Conservation (phyloP, 2,888 invertebrate genomes). For the Calameuta pallipes region DNA sequence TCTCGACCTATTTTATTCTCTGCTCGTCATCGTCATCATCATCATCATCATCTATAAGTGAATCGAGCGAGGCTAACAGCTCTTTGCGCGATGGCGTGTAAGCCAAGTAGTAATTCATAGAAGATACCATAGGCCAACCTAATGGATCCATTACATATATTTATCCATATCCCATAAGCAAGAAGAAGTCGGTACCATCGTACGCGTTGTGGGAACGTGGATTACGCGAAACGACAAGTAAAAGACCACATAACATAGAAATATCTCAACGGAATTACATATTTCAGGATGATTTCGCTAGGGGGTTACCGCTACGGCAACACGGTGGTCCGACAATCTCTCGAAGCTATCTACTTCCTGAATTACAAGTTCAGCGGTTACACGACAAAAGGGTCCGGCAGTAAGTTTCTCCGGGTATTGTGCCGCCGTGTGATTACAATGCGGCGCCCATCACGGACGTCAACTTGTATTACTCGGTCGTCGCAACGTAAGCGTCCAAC, state of each 20-base stretch:
- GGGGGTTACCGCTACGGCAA: background rate
- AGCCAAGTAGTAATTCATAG: background rate
- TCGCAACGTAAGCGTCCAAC: constrained; percentile 12
- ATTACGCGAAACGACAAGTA: background rate
- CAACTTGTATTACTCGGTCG: constrained; percentile 25
- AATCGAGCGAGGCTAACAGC: background rate
- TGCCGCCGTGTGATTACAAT: background rate
- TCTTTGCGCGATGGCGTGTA: background rate
- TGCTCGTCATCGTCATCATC: background rate
- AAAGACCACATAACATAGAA: background rate
- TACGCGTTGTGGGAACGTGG: background rate
- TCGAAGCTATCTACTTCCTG: background rate
- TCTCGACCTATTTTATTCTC: too few species aligned
- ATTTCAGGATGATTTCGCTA: constrained; percentile 5
- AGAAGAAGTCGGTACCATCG: background rate
- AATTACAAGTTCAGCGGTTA: background rate
- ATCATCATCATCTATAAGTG: background rate
- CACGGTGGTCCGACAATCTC: background rate
- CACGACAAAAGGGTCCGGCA: background rate
- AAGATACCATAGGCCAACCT: background rate
- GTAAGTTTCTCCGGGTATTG: background rate
- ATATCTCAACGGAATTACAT: constrained; percentile 1
- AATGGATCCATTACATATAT: background rate
- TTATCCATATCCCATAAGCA: background rate
- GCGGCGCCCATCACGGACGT: background rate